A percentile compares a stretch with the other conserved stretches of the same genome.
Evolutionary conservation across 2,113 vertebrate genomes (phyloP).

Genomic region (Pimephales promelas): DNA sequence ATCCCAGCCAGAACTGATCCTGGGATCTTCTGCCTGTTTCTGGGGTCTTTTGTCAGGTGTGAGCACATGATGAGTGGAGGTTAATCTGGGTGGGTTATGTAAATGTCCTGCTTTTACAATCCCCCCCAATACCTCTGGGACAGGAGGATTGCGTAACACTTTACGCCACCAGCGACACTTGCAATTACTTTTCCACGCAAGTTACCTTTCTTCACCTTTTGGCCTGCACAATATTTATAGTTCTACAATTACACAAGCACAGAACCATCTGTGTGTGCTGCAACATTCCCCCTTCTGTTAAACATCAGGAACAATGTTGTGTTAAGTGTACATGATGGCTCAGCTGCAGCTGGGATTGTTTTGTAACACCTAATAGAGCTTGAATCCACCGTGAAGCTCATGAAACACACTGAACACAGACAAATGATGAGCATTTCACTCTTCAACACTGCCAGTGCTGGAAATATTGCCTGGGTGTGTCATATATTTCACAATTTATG

Average conservation of each 20-base stretch:
- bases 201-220: neutral
- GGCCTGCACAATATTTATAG: neutral
- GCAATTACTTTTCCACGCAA: neutral
- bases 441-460: neutral
- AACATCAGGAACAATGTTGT: neutral
- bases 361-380: neutral
- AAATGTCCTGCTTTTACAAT: conserved; percentile 33
- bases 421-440: neutral
- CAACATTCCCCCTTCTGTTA: neutral
- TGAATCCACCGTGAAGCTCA: neutral
- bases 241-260: neutral
- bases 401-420: neutral
- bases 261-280: conserved; percentile 4
- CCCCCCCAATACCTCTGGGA: neutral
- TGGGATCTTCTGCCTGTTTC: neutral
- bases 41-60: neutral
- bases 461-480: neutral
- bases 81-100: conserved; percentile 28
- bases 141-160: neutral
- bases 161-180: conserved; percentile 23
- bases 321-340: neutral
- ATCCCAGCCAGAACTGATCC: conserved; percentile 1
- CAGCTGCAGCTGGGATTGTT: conserved; percentile 2
- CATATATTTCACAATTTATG: neutral
- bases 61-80: neutral